These are phyloP conservation scores for Acridotheres tristis DNA, from an alignment of 2,797 vertebrate species.

Conservation along the genomic window DNA sequence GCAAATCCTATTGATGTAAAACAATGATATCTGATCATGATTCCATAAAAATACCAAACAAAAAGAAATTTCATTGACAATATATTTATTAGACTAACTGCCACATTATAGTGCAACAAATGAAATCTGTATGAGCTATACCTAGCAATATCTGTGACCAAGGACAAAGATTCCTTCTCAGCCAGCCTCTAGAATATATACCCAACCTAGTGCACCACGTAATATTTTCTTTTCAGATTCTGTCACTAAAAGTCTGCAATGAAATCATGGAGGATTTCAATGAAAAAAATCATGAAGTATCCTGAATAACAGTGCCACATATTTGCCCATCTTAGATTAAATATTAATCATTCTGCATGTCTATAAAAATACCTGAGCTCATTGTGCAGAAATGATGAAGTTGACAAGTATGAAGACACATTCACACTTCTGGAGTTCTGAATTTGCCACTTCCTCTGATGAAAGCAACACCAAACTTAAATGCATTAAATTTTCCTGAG, in stretches of 20 bases:
- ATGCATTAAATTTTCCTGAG: background rate
- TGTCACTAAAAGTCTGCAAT: background rate
- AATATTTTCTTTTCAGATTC: background rate
- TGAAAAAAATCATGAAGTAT: background rate
- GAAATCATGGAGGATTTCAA: background rate
- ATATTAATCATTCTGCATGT: background rate
- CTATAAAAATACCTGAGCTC: background rate
- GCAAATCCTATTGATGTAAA: background rate
- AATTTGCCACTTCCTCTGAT: background rate
- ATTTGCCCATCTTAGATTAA: background rate
- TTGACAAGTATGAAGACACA: background rate
- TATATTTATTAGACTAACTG: background rate
- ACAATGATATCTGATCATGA: background rate
- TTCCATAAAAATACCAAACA: background rate
- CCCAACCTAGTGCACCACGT: background rate
- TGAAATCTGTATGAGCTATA: background rate
- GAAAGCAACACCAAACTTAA: conserved; percentile 10
- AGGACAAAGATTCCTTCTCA: background rate
- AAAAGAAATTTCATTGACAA: background rate
- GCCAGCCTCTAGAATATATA: background rate
- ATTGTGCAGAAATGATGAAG: background rate
- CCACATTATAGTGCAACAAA: background rate
- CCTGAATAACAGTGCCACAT: background rate
- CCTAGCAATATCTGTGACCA: background rate
- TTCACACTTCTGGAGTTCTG: background rate